These are phyloP conservation scores for Xiphydria camelus DNA, from an alignment of 2,888 invertebrate species.

Conservation along the genomic window DNA sequence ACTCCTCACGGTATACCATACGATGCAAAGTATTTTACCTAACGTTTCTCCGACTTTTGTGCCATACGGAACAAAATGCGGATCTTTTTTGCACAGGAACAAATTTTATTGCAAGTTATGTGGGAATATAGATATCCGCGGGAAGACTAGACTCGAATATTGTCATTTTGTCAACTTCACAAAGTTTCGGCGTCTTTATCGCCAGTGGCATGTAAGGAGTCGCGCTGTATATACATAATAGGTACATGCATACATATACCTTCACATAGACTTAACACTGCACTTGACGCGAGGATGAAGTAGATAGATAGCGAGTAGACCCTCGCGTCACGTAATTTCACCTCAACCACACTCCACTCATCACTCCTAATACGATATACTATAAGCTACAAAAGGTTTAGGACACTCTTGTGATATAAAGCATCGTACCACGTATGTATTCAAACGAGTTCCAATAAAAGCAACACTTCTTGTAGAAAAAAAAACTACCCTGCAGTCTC, in stretches of 20 bases:
- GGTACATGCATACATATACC: too few relatives aligned
- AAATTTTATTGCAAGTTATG: too few relatives aligned
- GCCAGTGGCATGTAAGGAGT: background rate
- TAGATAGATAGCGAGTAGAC: background rate
- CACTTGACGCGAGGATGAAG: background rate
- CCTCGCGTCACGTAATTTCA: background rate
- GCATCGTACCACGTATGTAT: conserved; percentile 23
- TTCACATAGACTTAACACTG: background rate
- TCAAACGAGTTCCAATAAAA: conserved; percentile 23
- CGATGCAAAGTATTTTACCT: too few relatives aligned
- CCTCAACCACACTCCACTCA: conserved; percentile 9
- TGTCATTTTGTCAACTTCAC: too few relatives aligned
- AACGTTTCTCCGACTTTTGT: too few relatives aligned
- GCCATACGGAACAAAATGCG: too few relatives aligned
- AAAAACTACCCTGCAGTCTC: too few relatives aligned
- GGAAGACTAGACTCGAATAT: too few relatives aligned
- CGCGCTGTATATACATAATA: background rate
- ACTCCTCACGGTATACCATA: too few relatives aligned
- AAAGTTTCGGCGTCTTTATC: too few relatives aligned
- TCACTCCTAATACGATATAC: conserved; percentile 2
- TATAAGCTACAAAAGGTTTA: conserved; percentile 5
- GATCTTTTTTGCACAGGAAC: too few relatives aligned
- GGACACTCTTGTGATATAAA: conserved; percentile 13
- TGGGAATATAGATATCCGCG: too few relatives aligned
- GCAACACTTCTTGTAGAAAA: conserved; percentile 22